Base-by-base conservation (phyloP, 1,140 invertebrate genomes). In the Lanistes nyassanus region DNA sequence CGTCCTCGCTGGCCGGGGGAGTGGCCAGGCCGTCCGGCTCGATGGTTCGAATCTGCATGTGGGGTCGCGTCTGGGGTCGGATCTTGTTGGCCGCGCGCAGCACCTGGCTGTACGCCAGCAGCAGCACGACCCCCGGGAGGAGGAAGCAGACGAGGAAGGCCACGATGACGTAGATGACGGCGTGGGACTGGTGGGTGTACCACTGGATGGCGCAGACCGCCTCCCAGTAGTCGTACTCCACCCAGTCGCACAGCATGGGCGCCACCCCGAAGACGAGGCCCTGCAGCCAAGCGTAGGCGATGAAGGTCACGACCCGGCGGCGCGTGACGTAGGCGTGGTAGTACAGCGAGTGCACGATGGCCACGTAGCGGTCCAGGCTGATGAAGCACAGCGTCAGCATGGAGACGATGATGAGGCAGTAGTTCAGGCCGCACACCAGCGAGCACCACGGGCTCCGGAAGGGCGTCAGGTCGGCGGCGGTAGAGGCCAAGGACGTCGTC, bases 191-290 rank as follows among this genome's bases (percentile, higher is more conserved):
- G 31, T 87, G 76, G 5, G 76, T 47, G 37, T 84, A 82, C 88
- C 88, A 89, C 53, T 87, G 76, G 62, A 89, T 89, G 26, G 88
- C 88, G 76, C 89, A 90, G 0, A 85, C 82, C 11, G 77, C 82
- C 75, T 90, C 89, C 86, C 87, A 88, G 77, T 89, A 88, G 76
- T 90, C 89, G 77, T 86, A 90, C 26, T 82, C 68, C 2, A 89
- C 76, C 88, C 88, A 89, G n/a, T 79, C 39, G 16, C 79, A 62
- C 13, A 82, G 42, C 6, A 86, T 75, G 0, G 88, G 88, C 2
- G 82, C 80, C 21, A 83, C 26, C 0, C 82, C 83, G 71, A 88
- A 85, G 51, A 70, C 58, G 19, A 86, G 13, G 19, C 84, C 87
- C 67, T 85, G 85, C 6, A 87, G 62, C 87, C 87, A 88, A 0